A percentile compares a stretch with the other conserved stretches of the same genome.
phyloP scores from a whole-genome alignment of 2,797 vertebrate genomes.

The Enteromius trimaculatus region DNA sequence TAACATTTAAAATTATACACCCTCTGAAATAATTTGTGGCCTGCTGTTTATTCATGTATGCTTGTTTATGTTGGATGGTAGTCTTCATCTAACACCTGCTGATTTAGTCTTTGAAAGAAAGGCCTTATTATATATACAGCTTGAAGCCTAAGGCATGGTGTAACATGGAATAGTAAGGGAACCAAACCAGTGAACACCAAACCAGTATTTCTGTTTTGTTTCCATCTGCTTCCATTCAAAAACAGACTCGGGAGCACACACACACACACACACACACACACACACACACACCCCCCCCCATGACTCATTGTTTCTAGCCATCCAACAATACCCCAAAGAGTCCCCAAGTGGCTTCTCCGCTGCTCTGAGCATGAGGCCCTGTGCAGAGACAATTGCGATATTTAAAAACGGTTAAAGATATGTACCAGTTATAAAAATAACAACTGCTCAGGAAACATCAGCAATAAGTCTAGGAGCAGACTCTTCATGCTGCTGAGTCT shows the following conservation, averaged over 20 bases:
- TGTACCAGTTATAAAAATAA: neutral
- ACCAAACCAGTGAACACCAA: neutral
- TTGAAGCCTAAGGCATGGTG: constrained; percentile 1
- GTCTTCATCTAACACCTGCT: constrained; percentile 13
- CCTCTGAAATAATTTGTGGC: neutral
- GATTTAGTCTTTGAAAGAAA: constrained; percentile 10
- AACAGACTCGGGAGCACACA: constrained; percentile 13
- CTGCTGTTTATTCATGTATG: neutral
- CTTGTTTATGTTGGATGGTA: neutral
- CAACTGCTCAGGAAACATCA: neutral
- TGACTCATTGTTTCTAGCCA: constrained; percentile 60
- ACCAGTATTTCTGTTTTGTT: constrained; percentile 17
- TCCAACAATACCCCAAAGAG: constrained; percentile 25
- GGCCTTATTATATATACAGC: constrained; percentile 10
- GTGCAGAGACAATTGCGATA: neutral
- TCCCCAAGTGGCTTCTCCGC: constrained; percentile 33
- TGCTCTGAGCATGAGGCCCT: constrained; percentile 13
- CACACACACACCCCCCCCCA: constrained; percentile 18
- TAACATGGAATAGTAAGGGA: constrained; percentile 2
- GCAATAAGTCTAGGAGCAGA: neutral
- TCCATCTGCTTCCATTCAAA: constrained; percentile 39
- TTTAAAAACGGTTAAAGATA: neutral
- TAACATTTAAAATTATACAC: neutral
- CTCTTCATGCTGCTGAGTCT: neutral
- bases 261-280: constrained; percentile 43